Base-by-base conservation (phyloP, 2,888 invertebrate genomes). In the Prenolepis imparis region DNA sequence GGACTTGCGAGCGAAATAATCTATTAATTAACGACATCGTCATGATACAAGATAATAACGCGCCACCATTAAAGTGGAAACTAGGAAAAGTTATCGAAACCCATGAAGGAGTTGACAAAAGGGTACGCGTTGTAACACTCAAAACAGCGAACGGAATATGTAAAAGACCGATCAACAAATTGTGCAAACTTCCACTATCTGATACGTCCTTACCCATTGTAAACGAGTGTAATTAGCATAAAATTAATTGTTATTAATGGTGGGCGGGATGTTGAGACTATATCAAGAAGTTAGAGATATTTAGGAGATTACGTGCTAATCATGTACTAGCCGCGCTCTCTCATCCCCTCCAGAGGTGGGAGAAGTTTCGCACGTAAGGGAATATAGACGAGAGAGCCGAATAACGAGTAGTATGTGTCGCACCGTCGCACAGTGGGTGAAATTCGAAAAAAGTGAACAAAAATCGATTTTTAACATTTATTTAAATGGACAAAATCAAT, bases 381-480 rank as follows among this genome's bases (percentile, higher is more conserved):
- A n/a, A n/a, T n/a, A n/a, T n/a, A n/a, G n/a, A n/a, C n/a, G n/a
- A n/a, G n/a, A n/a, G n/a, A n/a, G n/a, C n/a, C n/a, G n/a, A n/a
- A n/a, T n/a, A n/a, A n/a, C n/a, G n/a, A n/a, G n/a, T n/a, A n/a
- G n/a, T n/a, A n/a, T n/a, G n/a, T n/a, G n/a, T n/a, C n/a, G n/a
- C 28, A 3, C 28, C 28, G 28, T 3, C 61, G 32, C 61, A 61
- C 61, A 61, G 32, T 61, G 61, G 61, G 61, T 15, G 18, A 28
- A 28, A 28, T 28, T 3, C 28, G 28, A 3, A 28, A 3, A 61
- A 61, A 3, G 6, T 6, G 32, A 32, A 61, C 61, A 61, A 61
- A 61, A 61, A 61, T 61, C 8, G 61, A 61, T 32, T 61, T 55
- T 55, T 55, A 55, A 55, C 21, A 55, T 32, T 61, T 61, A 18